Percentiles rank a stretch among this genome's conserved stretches.
phyloP scores from a whole-genome alignment of 2,797 vertebrate species.

The Rhincodon typus region DNA sequence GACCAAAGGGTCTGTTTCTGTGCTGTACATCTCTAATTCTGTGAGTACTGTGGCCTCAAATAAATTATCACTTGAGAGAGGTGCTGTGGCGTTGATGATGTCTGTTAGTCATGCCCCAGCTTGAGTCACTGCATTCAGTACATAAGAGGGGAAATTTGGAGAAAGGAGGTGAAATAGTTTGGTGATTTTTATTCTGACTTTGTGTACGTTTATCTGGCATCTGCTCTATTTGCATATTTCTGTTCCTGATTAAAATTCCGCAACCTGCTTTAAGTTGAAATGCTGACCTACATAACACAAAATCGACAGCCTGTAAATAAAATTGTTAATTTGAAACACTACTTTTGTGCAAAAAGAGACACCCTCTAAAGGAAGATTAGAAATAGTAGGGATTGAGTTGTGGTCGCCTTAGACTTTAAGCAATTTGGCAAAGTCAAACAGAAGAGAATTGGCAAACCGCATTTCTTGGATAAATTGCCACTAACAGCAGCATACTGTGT shows the following conservation, averaged over 20 bases:
- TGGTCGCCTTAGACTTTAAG: conserved; percentile 21
- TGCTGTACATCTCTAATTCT: no score
- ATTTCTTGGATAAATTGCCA: conserved; percentile 34
- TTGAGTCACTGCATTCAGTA: background rate
- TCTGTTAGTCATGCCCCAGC: background rate
- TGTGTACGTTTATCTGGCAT: background rate
- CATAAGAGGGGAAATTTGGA: background rate
- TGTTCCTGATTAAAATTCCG: background rate
- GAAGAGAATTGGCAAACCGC: conserved; percentile 35
- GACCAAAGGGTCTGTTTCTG: no score
- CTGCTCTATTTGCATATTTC: background rate
- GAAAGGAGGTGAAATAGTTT: background rate
- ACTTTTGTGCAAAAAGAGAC: background rate
- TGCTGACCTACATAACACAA: background rate
- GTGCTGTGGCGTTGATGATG: background rate
- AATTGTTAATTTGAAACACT: conserved; percentile 28
- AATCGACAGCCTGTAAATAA: background rate
- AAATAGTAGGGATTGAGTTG: conserved; percentile 16
- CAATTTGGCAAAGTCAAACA: conserved; percentile 31
- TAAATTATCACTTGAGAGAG: background rate
- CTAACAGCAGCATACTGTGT: conserved; percentile 33
- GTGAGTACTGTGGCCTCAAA: background rate
- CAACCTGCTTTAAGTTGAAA: background rate
- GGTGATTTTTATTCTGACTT: background rate
- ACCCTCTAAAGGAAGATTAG: conserved; percentile 18